Percentiles rank a stretch among this genome's conserved stretches.
Evolutionary conservation across 2,113 vertebrate species (phyloP).

Genomic region (Bos indicus): DNA sequence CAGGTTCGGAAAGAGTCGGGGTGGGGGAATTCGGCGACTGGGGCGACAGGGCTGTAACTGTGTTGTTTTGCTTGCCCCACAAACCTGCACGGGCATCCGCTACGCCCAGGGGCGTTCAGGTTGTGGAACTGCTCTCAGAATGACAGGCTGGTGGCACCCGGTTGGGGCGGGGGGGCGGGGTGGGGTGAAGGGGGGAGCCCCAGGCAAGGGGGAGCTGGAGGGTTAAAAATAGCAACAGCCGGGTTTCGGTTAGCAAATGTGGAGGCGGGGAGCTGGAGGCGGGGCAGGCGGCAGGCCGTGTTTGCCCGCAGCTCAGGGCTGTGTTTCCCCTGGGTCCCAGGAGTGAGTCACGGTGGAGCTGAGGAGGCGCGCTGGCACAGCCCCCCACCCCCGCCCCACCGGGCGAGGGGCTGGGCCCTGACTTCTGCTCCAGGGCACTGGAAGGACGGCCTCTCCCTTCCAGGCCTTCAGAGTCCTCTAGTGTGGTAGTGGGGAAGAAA

Average conservation of each 20-base stretch:
- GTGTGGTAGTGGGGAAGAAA: neutral
- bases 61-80: constrained; percentile 66
- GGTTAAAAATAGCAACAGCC: constrained; percentile 74
- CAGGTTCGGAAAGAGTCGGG: constrained; percentile 69
- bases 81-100: constrained; percentile 61
- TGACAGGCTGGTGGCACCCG: constrained; percentile 69
- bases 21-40: constrained; percentile 69
- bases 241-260: constrained; percentile 77
- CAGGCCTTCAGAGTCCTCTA: neutral
- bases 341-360: constrained; percentile 65
- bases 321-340: constrained; percentile 66
- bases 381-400: neutral
- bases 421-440: neutral
- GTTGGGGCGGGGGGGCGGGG: constrained; percentile 30
- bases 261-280: constrained; percentile 72
- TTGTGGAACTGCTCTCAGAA: constrained; percentile 66
- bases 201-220: constrained; percentile 68
- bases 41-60: constrained; percentile 1
- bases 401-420: neutral
- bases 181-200: constrained; percentile 67
- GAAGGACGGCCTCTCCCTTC: neutral
- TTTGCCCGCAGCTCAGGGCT: constrained; percentile 50
- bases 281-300: constrained; percentile 54
- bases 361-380: constrained; percentile 28
- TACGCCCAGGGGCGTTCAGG: constrained; percentile 51